Percentiles rank a stretch among this genome's conserved stretches.
phyloP scores from a whole-genome alignment of 2,888 invertebrate genomes.

The Chirona hameri region DNA sequence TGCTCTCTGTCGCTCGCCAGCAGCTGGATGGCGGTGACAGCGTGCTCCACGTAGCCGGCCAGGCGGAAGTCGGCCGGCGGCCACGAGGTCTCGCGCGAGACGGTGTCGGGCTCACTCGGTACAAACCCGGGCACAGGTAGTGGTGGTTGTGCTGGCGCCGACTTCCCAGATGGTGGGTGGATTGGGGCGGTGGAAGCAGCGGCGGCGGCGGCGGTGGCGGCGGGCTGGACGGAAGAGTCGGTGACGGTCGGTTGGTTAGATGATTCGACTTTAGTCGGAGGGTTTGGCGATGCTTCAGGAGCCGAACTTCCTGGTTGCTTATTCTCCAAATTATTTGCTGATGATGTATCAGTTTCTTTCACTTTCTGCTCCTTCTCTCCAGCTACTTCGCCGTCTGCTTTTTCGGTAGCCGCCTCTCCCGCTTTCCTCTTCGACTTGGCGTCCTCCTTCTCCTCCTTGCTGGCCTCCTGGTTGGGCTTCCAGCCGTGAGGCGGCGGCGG shows the following conservation, averaged over 20 bases:
- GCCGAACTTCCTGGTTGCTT: not conserved
- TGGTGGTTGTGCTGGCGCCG: not conserved
- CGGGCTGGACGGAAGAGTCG: too few relatives aligned
- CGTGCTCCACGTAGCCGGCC: not conserved
- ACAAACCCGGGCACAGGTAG: not conserved
- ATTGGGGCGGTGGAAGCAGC: too few relatives aligned
- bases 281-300: too few relatives aligned
- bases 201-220: too few relatives aligned
- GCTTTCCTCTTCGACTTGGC: not conserved
- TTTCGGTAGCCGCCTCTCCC: not conserved
- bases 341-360: too few relatives aligned
- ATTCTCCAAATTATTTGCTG: not conserved
- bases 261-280: too few relatives aligned
- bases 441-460: not conserved
- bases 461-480: not conserved
- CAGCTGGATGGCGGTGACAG: not conserved
- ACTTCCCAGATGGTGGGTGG: too few relatives aligned
- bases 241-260: too few relatives aligned
- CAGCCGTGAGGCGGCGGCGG: not conserved
- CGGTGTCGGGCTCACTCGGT: not conserved
- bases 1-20: not conserved
- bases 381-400: not conserved
- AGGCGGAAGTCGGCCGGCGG: not conserved
- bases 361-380: not conserved
- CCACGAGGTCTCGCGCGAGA: not conserved